A percentile compares a stretch with the other conserved stretches of the same genome.
Conservation (phyloP, 2,888 invertebrate species). For the Automeris io region DNA sequence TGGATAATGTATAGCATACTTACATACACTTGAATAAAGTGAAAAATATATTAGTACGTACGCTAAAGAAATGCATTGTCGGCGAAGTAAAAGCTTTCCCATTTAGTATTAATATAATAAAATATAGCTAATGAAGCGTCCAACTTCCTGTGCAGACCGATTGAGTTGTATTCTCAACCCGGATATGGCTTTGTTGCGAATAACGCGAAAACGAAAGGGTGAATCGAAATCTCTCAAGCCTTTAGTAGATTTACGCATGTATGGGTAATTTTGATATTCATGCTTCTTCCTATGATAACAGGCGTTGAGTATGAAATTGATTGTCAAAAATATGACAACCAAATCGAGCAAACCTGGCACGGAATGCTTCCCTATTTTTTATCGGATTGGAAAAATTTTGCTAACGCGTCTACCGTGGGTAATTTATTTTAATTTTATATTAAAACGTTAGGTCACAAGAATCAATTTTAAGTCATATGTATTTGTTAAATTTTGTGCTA, state of each 20-base stretch:
- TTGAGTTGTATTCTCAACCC: slow-evolving; percentile 61
- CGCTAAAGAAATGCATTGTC: slow-evolving; percentile 29
- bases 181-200: slow-evolving; percentile 56
- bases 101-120: slow-evolving; percentile 35
- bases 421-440: too few relatives aligned
- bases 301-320: slow-evolving; percentile 27
- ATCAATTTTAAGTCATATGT: too few relatives aligned
- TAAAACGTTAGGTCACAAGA: too few relatives aligned
- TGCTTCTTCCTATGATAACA: slow-evolving; percentile 14
- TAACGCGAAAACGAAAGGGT: slow-evolving; percentile 52
- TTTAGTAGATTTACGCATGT: slow-evolving; percentile 39
- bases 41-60: too few relatives aligned
- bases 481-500: too few relatives aligned
- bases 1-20: too few relatives aligned
- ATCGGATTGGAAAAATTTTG: too few relatives aligned
- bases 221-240: slow-evolving; percentile 28
- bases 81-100: slow-evolving; percentile 46
- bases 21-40: too few relatives aligned
- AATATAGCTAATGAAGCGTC: slow-evolving; percentile 59
- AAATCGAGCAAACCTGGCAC: too few relatives aligned
- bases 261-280: slow-evolving; percentile 19
- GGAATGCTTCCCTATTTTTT: too few relatives aligned
- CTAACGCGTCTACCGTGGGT: too few relatives aligned
- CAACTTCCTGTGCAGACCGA: slow-evolving; percentile 55
- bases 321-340: slow-evolving; percentile 12